Evolutionary conservation across 2,888 invertebrate species (phyloP).

Genomic region (Thysanoteuthis rhombus): DNA sequence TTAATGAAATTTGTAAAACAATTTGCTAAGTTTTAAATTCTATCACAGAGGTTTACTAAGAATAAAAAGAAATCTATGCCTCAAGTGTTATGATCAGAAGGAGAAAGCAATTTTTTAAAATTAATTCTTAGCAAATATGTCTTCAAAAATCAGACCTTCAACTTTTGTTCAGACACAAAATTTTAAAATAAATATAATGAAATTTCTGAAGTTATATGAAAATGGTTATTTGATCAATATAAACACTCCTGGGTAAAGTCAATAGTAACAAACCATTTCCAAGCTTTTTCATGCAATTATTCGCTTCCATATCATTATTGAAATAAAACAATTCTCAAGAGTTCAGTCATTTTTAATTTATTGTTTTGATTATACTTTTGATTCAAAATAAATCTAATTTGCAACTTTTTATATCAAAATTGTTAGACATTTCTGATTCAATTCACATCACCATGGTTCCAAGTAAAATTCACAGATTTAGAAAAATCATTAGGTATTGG

Average conservation of each 20-base stretch:
- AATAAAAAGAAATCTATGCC: neutral
- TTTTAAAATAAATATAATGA: neutral
- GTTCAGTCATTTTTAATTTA: neutral
- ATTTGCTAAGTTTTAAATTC: neutral
- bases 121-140: neutral
- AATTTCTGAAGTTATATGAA: neutral
- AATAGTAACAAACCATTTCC: neutral
- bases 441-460: neutral
- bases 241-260: constrained; percentile 12
- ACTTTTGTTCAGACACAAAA: neutral
- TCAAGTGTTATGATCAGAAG: neutral
- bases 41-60: neutral
- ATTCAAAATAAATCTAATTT: constrained; percentile 12
- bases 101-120: neutral
- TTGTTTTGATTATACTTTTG: neutral
- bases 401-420: neutral
- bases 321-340: neutral
- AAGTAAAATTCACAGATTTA: neutral
- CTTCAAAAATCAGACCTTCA: neutral
- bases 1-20: neutral
- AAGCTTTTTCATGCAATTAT: neutral
- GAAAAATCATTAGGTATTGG: neutral
- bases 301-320: neutral
- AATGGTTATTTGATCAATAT: neutral
- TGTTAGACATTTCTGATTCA: neutral